Base-by-base conservation (phyloP, 2,797 vertebrate genomes). In the Gymnoscopelus microlampas region DNA sequence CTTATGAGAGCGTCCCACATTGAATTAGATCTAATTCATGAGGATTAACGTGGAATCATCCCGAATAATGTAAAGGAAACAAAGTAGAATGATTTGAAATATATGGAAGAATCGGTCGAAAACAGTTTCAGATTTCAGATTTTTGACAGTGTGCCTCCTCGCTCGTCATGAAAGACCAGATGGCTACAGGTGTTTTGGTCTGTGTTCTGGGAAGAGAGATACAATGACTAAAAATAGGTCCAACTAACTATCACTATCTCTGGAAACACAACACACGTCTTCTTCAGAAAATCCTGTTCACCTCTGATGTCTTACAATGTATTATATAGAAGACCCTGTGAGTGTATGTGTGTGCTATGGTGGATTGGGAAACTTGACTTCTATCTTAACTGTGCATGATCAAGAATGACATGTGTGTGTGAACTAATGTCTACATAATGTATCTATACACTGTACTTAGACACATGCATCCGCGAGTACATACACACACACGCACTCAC, bases 341-440 rank as follows among this genome's bases (percentile, higher is more conserved):
- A 64, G 55, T 39, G 66, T 49, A 19, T 39, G 8, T 26, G n/a
- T 11, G 35, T 44, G 35, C 39, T 49, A 60, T 3, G 4, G 63
- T 51, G 49, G 71, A 68, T 84, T 54, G 73, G 76, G 74, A 67
- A 69, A 64, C 35, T 66, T 68, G 60, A 77, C 11, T 73, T 54
- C 66, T 23, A 11, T 14, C 47, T 65, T 66, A 54, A 71, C 78
- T 56, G 74, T 79, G 68, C 77, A 79, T 79, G 76, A 81, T 73
- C 71, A 77, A 11, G 39, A 44, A 10, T 44, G 39, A 44, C 39
- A 44, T 35, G 32, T 35, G 32, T 1, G 39, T 10, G 39, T 44
- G 39, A 44, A 44, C 39, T 7, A 5, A 32, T 39, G 7, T 39
- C 3, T 32, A 32, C 32, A 39, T 8, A 39, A 39, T 39, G 35